Conservation (phyloP, 2,888 invertebrate species). For the Dryadula phaetusa region DNA sequence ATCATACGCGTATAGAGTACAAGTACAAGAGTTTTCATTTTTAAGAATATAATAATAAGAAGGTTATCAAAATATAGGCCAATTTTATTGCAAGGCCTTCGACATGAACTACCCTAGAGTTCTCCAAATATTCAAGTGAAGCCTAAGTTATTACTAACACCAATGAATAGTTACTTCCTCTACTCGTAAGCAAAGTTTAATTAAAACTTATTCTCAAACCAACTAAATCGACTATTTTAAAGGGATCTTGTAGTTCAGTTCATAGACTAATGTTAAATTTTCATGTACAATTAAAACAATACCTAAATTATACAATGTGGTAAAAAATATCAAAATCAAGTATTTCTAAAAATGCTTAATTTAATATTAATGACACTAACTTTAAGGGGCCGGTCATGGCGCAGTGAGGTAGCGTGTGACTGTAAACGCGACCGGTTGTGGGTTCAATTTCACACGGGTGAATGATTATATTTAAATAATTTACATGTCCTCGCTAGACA, state of each 20-base stretch:
- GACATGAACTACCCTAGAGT: not conserved
- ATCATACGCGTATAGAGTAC: too few species aligned
- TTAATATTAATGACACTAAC: too few species aligned
- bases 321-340: too few species aligned
- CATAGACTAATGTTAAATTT: not conserved
- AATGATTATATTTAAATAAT: too few species aligned
- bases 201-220: constrained; percentile 13
- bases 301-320: too few species aligned
- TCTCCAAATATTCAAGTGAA: not conserved
- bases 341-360: too few species aligned
- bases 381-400: too few species aligned
- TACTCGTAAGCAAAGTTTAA: constrained; percentile 10
- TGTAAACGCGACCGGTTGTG: too few species aligned
- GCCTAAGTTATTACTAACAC: constrained; percentile 14
- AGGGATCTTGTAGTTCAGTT: not conserved
- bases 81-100: not conserved
- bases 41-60: not conserved
- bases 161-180: constrained; percentile 12
- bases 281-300: not conserved
- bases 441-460: too few species aligned
- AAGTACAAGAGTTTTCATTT: too few species aligned
- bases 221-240: constrained; percentile 3
- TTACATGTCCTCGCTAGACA: too few species aligned
- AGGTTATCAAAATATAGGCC: not conserved
- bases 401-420: too few species aligned